phyloP scores from a whole-genome alignment of 2,888 invertebrate genomes.

The Caenorhabditis japonica region DNA sequence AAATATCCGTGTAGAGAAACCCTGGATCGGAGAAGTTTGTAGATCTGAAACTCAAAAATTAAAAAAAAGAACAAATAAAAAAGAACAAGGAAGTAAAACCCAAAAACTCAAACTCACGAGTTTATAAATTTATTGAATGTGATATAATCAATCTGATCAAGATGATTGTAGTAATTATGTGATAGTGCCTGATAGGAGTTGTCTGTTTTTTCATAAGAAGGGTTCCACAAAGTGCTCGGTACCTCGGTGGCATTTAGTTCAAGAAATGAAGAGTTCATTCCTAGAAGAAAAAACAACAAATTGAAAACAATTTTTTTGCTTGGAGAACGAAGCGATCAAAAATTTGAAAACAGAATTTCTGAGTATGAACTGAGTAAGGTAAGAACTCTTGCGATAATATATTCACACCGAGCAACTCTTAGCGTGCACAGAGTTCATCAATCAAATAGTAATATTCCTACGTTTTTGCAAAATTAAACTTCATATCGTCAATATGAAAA shows the following conservation, averaged over 20 bases:
- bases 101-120: no score
- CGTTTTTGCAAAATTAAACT: slow-evolving; percentile 18
- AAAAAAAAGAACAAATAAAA: not conserved
- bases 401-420: slow-evolving; percentile 5
- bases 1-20: slow-evolving; percentile 11
- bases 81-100: no score
- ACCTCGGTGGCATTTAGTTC: slow-evolving; percentile 12
- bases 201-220: slow-evolving; percentile 15
- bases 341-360: not conserved
- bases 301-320: no score
- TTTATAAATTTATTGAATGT: slow-evolving; percentile 36
- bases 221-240: slow-evolving; percentile 23
- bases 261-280: slow-evolving; percentile 15
- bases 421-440: slow-evolving; percentile 31
- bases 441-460: slow-evolving; percentile 19
- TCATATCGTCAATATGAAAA: no score
- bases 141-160: slow-evolving; percentile 42
- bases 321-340: not conserved
- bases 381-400: no score
- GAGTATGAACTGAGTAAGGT: not conserved
- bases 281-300: slow-evolving; percentile 19
- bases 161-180: slow-evolving; percentile 35
- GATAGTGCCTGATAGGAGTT: not conserved
- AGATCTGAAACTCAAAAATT: slow-evolving; percentile 7
- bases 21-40: slow-evolving; percentile 7